Percentiles rank a stretch among this genome's conserved stretches.
Evolutionary conservation across 1,140 invertebrate genomes (phyloP).

Genomic region (Myzus persicae): DNA sequence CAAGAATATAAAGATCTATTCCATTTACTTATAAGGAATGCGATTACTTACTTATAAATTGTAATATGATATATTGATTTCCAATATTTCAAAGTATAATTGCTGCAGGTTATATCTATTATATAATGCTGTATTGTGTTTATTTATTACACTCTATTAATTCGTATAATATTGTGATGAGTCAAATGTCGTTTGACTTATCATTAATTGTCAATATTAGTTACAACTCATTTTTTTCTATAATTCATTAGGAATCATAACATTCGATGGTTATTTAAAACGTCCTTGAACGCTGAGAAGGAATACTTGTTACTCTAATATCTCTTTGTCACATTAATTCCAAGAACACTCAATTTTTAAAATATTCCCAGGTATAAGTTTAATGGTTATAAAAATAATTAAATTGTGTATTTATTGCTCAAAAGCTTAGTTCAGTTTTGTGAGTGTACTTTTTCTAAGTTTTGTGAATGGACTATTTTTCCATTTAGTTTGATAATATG

Average conservation of each 20-base stretch:
- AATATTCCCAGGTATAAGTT: neutral
- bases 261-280: neutral
- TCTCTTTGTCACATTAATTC: neutral
- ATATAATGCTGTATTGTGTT: neutral
- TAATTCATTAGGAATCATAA: neutral
- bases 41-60: neutral
- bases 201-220: neutral
- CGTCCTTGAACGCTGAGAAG: neutral
- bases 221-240: neutral
- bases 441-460: neutral
- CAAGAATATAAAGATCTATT: too few species aligned
- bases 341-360: neutral
- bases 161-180: neutral
- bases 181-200: neutral
- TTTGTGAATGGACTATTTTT: too few species aligned
- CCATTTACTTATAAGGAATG: neutral
- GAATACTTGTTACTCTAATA: neutral
- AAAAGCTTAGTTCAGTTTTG: neutral
- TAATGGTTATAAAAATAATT: neutral
- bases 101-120: neutral
- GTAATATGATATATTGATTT: neutral
- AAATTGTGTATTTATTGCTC: neutral
- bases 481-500: neutral
- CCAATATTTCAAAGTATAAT: neutral
- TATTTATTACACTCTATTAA: neutral